Base-by-base conservation (phyloP, 2,888 invertebrate genomes). In the Pocota personata region DNA sequence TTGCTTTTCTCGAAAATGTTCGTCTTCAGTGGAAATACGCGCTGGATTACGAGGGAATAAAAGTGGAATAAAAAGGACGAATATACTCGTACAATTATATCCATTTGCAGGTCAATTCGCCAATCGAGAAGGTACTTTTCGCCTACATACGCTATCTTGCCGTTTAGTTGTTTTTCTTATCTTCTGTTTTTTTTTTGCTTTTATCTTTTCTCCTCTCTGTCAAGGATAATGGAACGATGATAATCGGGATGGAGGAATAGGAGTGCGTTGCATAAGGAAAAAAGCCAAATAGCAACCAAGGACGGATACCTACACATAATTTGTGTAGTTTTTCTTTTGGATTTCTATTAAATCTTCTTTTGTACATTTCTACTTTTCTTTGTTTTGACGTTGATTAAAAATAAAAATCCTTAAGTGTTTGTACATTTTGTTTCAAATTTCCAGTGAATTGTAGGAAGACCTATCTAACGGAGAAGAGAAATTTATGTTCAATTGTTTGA, bases 91-190 rank as follows among this genome's bases (percentile, higher is more conserved):
- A 73, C 62, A 79, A 84, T 79, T 75, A 75, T 84, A 75, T 84
- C 79, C 50, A 40, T 84, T 75, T 75, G 67, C 83, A 66, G 73
- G 73, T 84, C 79, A 84, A 75, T 84, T 75, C 73, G 48, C 52
- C 69, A 79, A 75, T 80, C 50, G 50, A 80, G 79, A n/a, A 37
- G 14, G 40, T 40, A 58, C 69, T 73, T 72, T 72, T 55, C 60
- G 67, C 67, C 37, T 43, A 12, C 16, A 35, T 37, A n/a, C 7
- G 7, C 7, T 46, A 35, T 8, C 24, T 2, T 40, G 60, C 14
- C 24, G 40, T 37, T 60, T 24, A 19, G 10, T n/a, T 14, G 27
- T 40, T 8, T 21, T 1, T 37, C 21, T 16, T 32, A 2, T 14
- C 1, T 3, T 27, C 24, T 24, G 24, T 4, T 30, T 16, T 10